Conservation (phyloP, 2,888 invertebrate species). For the Eupeodes luniger region DNA sequence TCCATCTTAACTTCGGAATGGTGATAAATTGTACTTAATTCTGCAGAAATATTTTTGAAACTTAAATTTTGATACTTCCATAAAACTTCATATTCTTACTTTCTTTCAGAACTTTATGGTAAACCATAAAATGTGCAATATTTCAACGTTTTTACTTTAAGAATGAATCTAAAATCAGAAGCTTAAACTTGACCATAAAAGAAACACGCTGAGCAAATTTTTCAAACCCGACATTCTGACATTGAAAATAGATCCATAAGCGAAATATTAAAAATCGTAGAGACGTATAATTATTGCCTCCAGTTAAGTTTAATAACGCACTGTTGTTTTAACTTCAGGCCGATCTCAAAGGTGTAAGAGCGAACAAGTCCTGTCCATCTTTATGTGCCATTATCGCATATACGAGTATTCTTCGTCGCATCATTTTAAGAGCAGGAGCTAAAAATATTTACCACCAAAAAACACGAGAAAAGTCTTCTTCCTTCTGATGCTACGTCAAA, state of each 20-base stretch:
- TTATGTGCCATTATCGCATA: conserved; percentile 13
- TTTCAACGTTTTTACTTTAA: conserved; percentile 31
- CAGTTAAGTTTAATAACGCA: conserved; percentile 49
- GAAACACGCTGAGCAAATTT: conserved; percentile 41
- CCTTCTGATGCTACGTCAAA: conserved; percentile 50
- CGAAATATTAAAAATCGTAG: conserved; percentile 37
- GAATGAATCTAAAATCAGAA: conserved; percentile 73
- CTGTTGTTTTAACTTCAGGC: conserved; percentile 5
- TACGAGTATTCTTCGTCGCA: conserved; percentile 3
- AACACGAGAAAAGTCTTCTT: background rate
- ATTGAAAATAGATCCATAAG: conserved; percentile 42
- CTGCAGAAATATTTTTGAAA: no score
- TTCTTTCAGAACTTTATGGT: conserved; percentile 42
- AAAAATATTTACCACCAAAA: conserved; percentile 46
- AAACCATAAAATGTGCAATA: conserved; percentile 35
- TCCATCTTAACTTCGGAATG: no score
- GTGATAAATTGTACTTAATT: no score
- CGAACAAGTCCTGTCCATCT: conserved; percentile 58
- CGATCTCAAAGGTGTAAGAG: background rate
- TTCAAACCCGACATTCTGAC: background rate
- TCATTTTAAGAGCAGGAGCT: conserved; percentile 23
- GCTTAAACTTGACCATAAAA: conserved; percentile 68
- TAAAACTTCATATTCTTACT: conserved; percentile 35
- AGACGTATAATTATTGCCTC: conserved; percentile 31
- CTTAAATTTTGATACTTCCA: no score